These are phyloP conservation scores for Novumbra hubbsi DNA, from an alignment of 2,797 vertebrate genomes.

Conservation along the genomic window DNA sequence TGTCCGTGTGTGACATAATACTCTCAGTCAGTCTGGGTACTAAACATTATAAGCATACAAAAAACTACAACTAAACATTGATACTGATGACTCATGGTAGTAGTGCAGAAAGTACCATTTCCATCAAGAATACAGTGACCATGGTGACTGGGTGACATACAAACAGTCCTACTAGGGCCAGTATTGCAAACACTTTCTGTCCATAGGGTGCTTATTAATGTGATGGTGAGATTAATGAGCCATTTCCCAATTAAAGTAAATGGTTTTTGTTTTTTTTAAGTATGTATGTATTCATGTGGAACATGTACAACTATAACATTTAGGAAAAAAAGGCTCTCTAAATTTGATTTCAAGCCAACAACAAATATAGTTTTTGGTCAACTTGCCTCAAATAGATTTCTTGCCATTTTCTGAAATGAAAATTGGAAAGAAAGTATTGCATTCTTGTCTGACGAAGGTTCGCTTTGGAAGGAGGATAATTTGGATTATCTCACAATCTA, in stretches of 20 bases:
- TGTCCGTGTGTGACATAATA: slow-evolving; percentile 27
- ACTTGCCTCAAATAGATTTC: slow-evolving; percentile 64
- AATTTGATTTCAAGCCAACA: slow-evolving; percentile 28
- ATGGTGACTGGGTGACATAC: slow-evolving; percentile 28
- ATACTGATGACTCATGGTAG: slow-evolving; percentile 15
- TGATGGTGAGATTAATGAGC: slow-evolving; percentile 31
- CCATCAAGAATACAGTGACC: slow-evolving; percentile 24
- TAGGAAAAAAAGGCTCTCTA: slow-evolving; percentile 48
- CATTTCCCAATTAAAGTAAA: slow-evolving; percentile 37
- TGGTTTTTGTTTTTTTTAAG: not conserved
- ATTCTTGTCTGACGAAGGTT: slow-evolving; percentile 70
- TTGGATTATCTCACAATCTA: slow-evolving; percentile 55
- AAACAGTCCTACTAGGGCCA: slow-evolving; percentile 6
- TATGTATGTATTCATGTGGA: slow-evolving; percentile 25
- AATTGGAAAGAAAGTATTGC: slow-evolving; percentile 73
- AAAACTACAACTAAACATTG: slow-evolving; percentile 13
- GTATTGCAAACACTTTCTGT: slow-evolving; percentile 39
- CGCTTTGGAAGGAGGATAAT: slow-evolving; percentile 68
- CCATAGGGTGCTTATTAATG: slow-evolving; percentile 33
- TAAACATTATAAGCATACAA: not conserved
- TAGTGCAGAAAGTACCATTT: slow-evolving; percentile 8
- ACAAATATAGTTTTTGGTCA: slow-evolving; percentile 71
- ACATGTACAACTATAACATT: slow-evolving; percentile 48
- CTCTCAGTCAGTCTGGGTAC: slow-evolving; percentile 4
- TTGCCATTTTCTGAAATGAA: slow-evolving; percentile 67